Conservation (phyloP, 2,888 invertebrate genomes). For the Xestia sexstrigata region DNA sequence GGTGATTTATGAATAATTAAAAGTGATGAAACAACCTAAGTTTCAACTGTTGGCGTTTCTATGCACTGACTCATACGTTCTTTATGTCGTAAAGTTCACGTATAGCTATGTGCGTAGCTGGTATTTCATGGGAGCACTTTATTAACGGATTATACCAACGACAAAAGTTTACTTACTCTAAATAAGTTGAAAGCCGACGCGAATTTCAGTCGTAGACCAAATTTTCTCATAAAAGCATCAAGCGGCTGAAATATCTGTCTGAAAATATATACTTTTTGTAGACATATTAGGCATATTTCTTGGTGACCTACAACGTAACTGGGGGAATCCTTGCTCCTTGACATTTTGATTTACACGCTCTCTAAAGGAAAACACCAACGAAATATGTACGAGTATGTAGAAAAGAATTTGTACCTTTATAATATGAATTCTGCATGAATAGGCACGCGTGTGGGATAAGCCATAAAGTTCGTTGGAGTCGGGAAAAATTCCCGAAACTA, state of each 20-base stretch:
- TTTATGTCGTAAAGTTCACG: constrained; percentile 53
- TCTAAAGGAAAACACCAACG: constrained; percentile 56
- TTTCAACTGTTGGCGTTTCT: constrained; percentile 69
- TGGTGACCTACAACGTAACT: constrained; percentile 53
- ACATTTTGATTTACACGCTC: constrained; percentile 67
- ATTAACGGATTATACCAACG: constrained; percentile 36
- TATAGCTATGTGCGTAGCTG: constrained; percentile 49
- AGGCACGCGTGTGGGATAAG: constrained; percentile 81
- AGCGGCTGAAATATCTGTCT: constrained; percentile 27
- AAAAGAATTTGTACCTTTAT: constrained; percentile 68
- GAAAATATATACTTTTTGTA: constrained; percentile 33
- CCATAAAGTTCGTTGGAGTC: constrained; percentile 84
- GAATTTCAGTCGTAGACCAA: constrained; percentile 24
- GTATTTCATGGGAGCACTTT: constrained; percentile 53
- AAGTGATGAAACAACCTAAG: constrained; percentile 74
- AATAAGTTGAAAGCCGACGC: constrained; percentile 32
- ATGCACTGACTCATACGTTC: constrained; percentile 67
- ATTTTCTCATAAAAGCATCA: constrained; percentile 41
- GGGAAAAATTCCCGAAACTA: constrained; percentile 88
- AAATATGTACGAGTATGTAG: constrained; percentile 57
- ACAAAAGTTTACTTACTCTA: constrained; percentile 34
- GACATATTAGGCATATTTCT: constrained; percentile 57
- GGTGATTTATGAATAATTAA: constrained; percentile 80
- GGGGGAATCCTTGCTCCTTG: constrained; percentile 56
- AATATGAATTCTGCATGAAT: constrained; percentile 76